phyloP scores from a whole-genome alignment of 2,888 invertebrate species.

The Leucophora obtusa region DNA sequence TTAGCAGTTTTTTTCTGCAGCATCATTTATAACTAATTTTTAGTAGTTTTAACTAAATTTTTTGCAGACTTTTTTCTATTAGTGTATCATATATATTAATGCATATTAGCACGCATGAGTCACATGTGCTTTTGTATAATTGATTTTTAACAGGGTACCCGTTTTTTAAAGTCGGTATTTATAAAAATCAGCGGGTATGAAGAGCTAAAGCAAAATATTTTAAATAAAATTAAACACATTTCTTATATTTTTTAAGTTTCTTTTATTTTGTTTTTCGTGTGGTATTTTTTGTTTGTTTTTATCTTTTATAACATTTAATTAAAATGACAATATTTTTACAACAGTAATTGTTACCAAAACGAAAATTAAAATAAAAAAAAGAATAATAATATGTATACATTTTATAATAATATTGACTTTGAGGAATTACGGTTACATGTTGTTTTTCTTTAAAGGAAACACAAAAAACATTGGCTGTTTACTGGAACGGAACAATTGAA shows the following conservation, averaged over 20 bases:
- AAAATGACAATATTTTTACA: slow-evolving; percentile 64
- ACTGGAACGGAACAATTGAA: slow-evolving; percentile 70
- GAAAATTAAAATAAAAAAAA: slow-evolving; percentile 28
- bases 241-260: slow-evolving; percentile 57
- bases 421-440: slow-evolving; percentile 63
- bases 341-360: slow-evolving; percentile 57
- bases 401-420: slow-evolving; percentile 58
- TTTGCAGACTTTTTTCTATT: too few species aligned
- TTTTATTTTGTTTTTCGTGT: slow-evolving; percentile 62
- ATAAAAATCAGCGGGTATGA: too few species aligned
- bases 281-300: slow-evolving; percentile 51
- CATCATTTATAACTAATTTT: too few species aligned
- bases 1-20: too few species aligned
- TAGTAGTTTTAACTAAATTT: too few species aligned
- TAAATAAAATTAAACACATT: slow-evolving; percentile 37
- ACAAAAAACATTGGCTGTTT: slow-evolving; percentile 48
- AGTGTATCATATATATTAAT: too few species aligned
- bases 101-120: too few species aligned
- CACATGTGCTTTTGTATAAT: too few species aligned
- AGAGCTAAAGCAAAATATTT: not conserved
- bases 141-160: too few species aligned
- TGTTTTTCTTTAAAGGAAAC: slow-evolving; percentile 47
- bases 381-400: slow-evolving; percentile 51
- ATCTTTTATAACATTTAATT: slow-evolving; percentile 62
- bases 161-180: too few species aligned